These are phyloP conservation scores for Thrips palmi DNA, from an alignment of 1,140 invertebrate species.

Conservation along the genomic window DNA sequence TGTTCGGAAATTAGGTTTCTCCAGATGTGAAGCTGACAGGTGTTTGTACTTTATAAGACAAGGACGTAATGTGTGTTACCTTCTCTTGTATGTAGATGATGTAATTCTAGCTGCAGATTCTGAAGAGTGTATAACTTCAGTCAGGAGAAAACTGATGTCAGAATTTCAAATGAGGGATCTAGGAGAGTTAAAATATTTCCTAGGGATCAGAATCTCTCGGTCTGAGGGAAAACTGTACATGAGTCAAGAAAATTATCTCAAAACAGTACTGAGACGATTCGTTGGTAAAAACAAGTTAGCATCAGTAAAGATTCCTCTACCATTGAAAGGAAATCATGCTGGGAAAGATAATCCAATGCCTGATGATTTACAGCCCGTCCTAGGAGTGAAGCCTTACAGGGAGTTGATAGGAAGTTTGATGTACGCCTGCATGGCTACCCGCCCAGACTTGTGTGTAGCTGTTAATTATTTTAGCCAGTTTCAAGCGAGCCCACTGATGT, in stretches of 20 bases:
- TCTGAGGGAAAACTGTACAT: constrained; percentile 8
- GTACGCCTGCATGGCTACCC: no score
- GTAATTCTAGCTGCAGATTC: constrained; percentile 8
- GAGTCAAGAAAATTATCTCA: constrained; percentile 5
- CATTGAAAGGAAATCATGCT: no score
- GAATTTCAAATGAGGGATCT: constrained; percentile 11
- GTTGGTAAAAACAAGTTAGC: no score
- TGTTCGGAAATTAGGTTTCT: constrained; percentile 5
- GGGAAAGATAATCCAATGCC: no score
- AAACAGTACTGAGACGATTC: constrained; percentile 4
- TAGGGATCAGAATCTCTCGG: constrained; percentile 10
- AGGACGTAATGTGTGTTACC: constrained; percentile 4
- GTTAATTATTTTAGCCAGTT: no score
- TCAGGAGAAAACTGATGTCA: constrained; percentile 7
- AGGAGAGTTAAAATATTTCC: constrained; percentile 11
- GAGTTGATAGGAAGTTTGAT: no score
- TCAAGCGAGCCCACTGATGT: no score
- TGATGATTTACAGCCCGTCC: no score
- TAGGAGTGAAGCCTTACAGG: no score
- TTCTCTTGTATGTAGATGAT: constrained; percentile 13
- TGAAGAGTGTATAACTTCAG: constrained; percentile 1
- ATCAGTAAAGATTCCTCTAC: no score
- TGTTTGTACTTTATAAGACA: constrained; percentile 6
- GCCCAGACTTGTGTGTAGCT: no score
- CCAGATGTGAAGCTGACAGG: constrained; percentile 8